Conservation (phyloP, 2,797 vertebrate genomes). For the Trichosurus vulpecula region DNA sequence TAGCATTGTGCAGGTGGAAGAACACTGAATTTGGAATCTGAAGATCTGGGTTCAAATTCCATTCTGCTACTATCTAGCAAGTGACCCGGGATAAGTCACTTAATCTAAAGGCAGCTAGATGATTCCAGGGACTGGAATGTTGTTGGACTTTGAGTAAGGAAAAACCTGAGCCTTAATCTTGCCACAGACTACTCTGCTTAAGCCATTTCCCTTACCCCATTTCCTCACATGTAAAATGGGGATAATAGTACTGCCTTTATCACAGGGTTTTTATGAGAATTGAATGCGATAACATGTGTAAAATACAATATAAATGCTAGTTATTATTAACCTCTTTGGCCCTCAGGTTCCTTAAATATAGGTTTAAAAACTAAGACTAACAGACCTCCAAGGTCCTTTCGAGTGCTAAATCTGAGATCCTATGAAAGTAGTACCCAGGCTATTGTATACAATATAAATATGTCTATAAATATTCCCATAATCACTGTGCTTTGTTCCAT, state of each 20-base stretch:
- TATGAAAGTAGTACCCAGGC: slow-evolving; percentile 27
- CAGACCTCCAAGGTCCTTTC: neutral
- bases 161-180: neutral
- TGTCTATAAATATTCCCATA: slow-evolving; percentile 40
- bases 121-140: neutral
- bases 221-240: slow-evolving; percentile 22
- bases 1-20: neutral
- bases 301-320: neutral
- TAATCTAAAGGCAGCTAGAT: neutral
- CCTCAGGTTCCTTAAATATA: neutral
- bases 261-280: neutral
- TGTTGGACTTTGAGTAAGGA: neutral
- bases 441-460: slow-evolving; percentile 25
- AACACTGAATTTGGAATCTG: neutral
- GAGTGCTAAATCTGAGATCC: neutral
- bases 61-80: neutral
- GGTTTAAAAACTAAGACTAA: neutral
- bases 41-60: neutral
- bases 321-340: neutral
- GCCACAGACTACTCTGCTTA: neutral
- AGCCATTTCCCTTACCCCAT: neutral
- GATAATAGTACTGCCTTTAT: neutral
- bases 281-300: neutral
- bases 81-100: neutral
- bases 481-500: slow-evolving; percentile 53